These are phyloP conservation scores for Listronotus oregonensis DNA, from an alignment of 1,140 invertebrate species.

Conservation along the genomic window DNA sequence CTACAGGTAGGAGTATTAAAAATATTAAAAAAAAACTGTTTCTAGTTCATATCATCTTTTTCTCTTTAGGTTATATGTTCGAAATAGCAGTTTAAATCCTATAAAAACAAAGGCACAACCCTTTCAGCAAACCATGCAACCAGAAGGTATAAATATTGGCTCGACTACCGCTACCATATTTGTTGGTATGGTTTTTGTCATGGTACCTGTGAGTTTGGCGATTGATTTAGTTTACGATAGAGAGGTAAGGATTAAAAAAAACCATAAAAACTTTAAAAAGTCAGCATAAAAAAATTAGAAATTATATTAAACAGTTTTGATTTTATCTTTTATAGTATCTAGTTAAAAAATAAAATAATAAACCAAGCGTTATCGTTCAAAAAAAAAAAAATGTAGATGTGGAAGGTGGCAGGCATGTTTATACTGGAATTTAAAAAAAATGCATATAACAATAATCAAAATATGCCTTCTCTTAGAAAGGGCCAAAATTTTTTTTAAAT, in stretches of 20 bases:
- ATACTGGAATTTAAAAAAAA: no score
- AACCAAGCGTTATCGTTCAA: background rate
- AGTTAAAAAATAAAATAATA: background rate
- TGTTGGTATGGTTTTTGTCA: conserved; percentile 78
- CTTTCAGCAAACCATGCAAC: conserved; percentile 71
- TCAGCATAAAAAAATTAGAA: no score
- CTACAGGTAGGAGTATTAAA: conserved; percentile 57
- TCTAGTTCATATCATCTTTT: no score
- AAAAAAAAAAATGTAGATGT: no score
- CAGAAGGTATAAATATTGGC: conserved; percentile 72
- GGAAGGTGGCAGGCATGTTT: no score
- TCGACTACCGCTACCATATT: conserved; percentile 73
- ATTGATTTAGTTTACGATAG: conserved; percentile 84
- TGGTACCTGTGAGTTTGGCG: conserved; percentile 75
- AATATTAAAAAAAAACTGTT: background rate
- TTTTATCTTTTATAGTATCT: no score
- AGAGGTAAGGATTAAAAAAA: conserved; percentile 70
- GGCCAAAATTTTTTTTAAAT: no score
- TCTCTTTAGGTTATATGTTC: conserved; percentile 45
- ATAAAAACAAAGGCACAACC: conserved; percentile 67
- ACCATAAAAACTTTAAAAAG: no score
- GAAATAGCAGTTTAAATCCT: conserved; percentile 49
- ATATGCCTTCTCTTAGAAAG: no score
- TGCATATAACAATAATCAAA: no score
- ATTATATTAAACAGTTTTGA: no score